These are phyloP conservation scores for Gallinago stenura DNA, from an alignment of 2,797 vertebrate species.

Conservation along the genomic window DNA sequence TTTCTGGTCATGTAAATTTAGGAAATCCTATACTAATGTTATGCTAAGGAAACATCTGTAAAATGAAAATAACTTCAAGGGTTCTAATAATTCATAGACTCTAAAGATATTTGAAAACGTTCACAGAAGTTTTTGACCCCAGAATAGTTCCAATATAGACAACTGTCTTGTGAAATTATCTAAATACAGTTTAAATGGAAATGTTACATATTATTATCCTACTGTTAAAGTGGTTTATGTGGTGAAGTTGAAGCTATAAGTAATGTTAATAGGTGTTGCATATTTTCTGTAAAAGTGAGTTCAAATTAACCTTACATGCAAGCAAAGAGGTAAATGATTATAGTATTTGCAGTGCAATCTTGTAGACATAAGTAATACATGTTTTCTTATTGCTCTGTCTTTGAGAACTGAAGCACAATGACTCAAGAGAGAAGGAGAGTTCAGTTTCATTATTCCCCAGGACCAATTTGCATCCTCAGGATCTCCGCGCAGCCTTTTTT, in stretches of 20 bases:
- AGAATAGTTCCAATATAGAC: not conserved
- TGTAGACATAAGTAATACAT: not conserved
- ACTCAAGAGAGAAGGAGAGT: not conserved
- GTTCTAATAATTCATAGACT: not conserved
- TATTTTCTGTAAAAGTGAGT: not conserved
- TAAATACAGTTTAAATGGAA: not conserved
- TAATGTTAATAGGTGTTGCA: not conserved
- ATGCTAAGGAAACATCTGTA: not conserved
- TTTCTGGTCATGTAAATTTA: not conserved
- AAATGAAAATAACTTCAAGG: not conserved
- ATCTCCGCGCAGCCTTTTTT: not conserved
- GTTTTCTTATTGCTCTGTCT: not conserved
- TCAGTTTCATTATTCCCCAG: not conserved
- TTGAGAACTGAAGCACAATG: not conserved
- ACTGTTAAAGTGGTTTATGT: not conserved
- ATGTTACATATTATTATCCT: not conserved
- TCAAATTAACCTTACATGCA: not conserved
- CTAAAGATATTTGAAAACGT: not conserved
- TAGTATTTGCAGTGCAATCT: not conserved
- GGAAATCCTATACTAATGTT: not conserved
- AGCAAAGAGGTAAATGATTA: not conserved
- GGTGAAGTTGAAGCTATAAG: not conserved
- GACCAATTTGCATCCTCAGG: not conserved
- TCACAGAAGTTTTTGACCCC: not conserved
- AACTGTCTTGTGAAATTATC: not conserved